phyloP scores from a whole-genome alignment of 2,113 vertebrate genomes.

The Xiphophorus hellerii region DNA sequence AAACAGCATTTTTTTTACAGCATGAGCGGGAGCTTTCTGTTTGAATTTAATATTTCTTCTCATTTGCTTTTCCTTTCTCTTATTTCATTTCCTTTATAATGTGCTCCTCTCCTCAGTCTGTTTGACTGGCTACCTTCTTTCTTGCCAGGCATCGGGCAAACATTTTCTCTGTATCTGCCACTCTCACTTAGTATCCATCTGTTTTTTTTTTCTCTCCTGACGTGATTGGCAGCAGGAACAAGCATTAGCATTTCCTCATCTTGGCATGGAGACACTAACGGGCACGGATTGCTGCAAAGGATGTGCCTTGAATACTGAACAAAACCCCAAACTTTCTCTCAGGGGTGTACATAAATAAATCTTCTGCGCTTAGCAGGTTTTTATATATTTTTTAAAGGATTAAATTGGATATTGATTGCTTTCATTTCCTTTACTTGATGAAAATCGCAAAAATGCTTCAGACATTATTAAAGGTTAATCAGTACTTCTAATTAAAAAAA shows the following conservation, averaged over 20 bases:
- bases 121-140: conserved; percentile 49
- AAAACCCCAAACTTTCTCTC: conserved; percentile 33
- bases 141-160: conserved; percentile 68
- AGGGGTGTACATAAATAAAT: conserved; percentile 22
- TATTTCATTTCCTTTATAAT: conserved; percentile 6
- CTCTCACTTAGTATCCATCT: conserved; percentile 74
- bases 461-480: not conserved
- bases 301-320: conserved; percentile 67
- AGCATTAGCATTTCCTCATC: conserved; percentile 78
- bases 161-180: conserved; percentile 76
- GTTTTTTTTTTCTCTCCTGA: conserved; percentile 22
- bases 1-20: not conserved
- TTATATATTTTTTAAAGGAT: conserved; percentile 16
- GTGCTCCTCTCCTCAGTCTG: conserved; percentile 8
- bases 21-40: not conserved
- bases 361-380: conserved; percentile 4
- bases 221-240: conserved; percentile 76
- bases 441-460: not conserved
- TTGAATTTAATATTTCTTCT: not conserved
- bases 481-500: not conserved
- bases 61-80: not conserved
- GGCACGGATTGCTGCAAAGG: conserved; percentile 51
- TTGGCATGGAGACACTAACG: conserved; percentile 70
- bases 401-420: not conserved
- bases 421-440: not conserved